These are phyloP conservation scores for Alentia gelatinosa DNA, from an alignment of 2,888 invertebrate species.

Conservation along the genomic window DNA sequence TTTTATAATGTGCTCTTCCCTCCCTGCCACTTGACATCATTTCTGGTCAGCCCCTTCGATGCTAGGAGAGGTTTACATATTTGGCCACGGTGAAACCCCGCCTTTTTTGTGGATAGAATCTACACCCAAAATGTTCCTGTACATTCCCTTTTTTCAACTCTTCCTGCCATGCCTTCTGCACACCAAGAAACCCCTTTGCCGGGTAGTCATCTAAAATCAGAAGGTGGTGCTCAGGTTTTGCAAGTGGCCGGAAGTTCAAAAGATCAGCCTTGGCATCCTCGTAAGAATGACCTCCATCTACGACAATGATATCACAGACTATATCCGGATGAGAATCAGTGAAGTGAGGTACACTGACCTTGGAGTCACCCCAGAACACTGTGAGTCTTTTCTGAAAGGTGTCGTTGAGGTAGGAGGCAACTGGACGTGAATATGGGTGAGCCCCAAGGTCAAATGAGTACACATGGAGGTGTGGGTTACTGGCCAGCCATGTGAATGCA, in stretches of 20 bases:
- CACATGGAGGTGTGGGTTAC: background rate
- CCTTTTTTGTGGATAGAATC: background rate
- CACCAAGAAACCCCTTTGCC: background rate
- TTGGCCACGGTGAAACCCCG: background rate
- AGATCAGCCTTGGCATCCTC: conserved; percentile 57
- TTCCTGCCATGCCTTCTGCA: conserved; percentile 26
- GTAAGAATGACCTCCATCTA: conserved; percentile 63
- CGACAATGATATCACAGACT: conserved; percentile 61
- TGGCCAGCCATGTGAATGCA: conserved; percentile 7
- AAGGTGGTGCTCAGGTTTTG: background rate
- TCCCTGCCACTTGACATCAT: too few relatives aligned
- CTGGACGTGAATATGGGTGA: conserved; percentile 56
- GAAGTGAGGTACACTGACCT: conserved; percentile 55
- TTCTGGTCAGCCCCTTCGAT: too few relatives aligned
- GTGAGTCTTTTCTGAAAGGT: conserved; percentile 54
- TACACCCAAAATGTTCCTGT: background rate
- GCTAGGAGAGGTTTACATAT: background rate
- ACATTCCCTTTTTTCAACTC: background rate
- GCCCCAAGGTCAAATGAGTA: conserved; percentile 61
- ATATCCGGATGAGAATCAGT: background rate
- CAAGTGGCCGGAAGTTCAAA: background rate
- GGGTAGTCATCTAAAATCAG: conserved; percentile 34
- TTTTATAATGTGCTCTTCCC: too few relatives aligned
- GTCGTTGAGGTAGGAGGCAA: conserved; percentile 57
- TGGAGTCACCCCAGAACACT: conserved; percentile 61